Base-by-base conservation (phyloP, 2,113 vertebrate species). In the Equus quagga region DNA sequence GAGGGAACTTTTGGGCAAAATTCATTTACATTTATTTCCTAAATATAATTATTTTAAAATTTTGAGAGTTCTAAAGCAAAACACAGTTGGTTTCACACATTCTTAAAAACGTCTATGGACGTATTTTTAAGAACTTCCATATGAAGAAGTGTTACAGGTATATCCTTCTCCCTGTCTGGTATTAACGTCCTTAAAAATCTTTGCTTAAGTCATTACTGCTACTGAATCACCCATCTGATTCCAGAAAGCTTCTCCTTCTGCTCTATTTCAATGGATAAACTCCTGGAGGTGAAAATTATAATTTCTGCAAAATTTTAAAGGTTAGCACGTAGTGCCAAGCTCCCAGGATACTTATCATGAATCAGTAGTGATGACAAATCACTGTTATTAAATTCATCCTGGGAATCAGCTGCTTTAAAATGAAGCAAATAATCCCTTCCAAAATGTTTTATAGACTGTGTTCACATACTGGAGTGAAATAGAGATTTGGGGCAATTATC, bases 331-430 rank as follows among this genome's bases (percentile, higher is more conserved):
- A 86, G 69, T 78, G 64, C 91, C 93, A 94, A 94, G 41, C 28
- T 56, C 76, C 46, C 49, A 83, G 49, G 46, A 88, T 60, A 80
- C 91, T 96, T 72, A 93, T 15, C 69, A 97, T 95, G 82, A 98
- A 94, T 97, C 86, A 95, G 64, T 92, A 84, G 97, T 87, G 94
- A 96, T 95, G 96, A 97, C 92, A 97, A 95, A 96, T 96, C 80
- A 96, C 67, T 96, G 91, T 91, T 95, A 95, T 95, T 97, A 96
- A 97, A 95, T 92, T 96, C 46, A 92, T 81, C 69, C 49, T 96
- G 80, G 79, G 83, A 96, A 93, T 96, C 51, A 91, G 41, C 58
- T 97, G 17, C 21, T 96, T 97, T 89, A 96, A 93, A 91, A 94
- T 97, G 64, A 94, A 96, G n/a, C 24, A 95, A 92, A 96, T 90